phyloP scores from a whole-genome alignment of 2,113 vertebrate species.

The Hepsetus odoe region DNA sequence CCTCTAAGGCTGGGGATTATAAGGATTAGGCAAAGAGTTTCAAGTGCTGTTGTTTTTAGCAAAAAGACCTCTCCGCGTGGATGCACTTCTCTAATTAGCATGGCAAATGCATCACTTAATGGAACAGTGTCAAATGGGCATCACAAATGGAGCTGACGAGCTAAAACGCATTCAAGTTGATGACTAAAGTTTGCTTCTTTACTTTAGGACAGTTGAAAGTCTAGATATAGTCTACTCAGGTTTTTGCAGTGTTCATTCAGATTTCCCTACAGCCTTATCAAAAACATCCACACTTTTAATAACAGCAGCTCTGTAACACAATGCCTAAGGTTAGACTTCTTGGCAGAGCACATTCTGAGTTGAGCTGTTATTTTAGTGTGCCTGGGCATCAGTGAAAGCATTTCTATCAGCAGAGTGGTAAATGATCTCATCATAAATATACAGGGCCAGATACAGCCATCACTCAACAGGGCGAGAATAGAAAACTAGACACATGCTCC shows the following conservation, averaged over 20 bases:
- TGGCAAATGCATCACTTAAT: not conserved
- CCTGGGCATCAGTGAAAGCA: not conserved
- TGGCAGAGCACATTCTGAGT: not conserved
- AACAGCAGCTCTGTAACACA: constrained; percentile 30
- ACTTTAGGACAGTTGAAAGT: too few species aligned
- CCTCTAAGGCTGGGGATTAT: not conserved
- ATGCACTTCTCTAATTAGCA: not conserved
- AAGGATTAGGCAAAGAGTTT: constrained; percentile 2
- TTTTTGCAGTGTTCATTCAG: not conserved
- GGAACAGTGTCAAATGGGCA: too few species aligned
- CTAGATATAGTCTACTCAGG: too few species aligned
- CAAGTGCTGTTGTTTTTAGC: constrained; percentile 19
- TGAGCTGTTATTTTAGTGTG: constrained; percentile 33
- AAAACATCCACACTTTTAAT: constrained; percentile 15
- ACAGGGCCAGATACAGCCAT: constrained; percentile 24
- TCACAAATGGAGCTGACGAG: not conserved
- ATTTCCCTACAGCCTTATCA: not conserved
- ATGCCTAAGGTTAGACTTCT: constrained; percentile 4
- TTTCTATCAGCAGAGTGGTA: constrained; percentile 17
- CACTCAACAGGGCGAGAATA: not conserved
- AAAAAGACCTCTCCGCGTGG: not conserved
- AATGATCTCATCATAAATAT: constrained; percentile 13
- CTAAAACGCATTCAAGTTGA: not conserved
- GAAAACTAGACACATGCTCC: not conserved
- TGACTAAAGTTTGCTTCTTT: not conserved